phyloP scores from a whole-genome alignment of 2,797 vertebrate genomes.

The Gallinago stenura region DNA sequence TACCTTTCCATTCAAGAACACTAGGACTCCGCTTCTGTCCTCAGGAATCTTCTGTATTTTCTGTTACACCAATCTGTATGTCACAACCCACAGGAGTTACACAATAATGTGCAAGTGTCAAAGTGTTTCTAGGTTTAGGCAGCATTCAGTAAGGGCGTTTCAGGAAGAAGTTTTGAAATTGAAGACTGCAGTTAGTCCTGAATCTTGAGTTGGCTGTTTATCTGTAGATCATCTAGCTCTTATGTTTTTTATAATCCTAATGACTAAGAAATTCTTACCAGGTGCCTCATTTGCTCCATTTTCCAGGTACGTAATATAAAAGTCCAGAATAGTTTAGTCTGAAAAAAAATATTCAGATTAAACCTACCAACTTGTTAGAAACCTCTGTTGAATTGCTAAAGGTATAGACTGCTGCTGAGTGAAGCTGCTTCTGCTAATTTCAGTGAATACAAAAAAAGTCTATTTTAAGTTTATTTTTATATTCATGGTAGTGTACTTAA shows the following conservation, averaged over 20 bases:
- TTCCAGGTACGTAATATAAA: not conserved
- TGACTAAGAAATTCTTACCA: not conserved
- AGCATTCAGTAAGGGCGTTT: not conserved
- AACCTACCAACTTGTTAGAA: not conserved
- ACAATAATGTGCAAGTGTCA: not conserved
- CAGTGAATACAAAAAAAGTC: not conserved
- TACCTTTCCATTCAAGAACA: fast-evolving
- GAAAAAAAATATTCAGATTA: not conserved
- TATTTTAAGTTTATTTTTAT: not conserved
- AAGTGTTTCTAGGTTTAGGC: not conserved
- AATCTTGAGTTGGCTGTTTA: not conserved
- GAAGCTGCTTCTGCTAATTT: not conserved
- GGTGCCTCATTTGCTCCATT: not conserved
- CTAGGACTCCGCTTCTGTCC: not conserved
- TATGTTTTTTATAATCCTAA: not conserved
- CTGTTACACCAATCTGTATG: not conserved
- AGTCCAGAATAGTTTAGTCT: not conserved
- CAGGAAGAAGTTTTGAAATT: not conserved
- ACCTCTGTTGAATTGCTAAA: not conserved
- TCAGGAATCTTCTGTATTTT: not conserved
- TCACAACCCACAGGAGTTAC: not conserved
- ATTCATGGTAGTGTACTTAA: not conserved
- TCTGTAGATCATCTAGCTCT: not conserved
- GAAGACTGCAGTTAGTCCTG: not conserved
- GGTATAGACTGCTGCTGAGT: not conserved